Evolutionary conservation across 1,140 invertebrate species (phyloP), one percentile per base, ranked within the genome.

Genomic region (Philotrypesis tridentata): DNA sequence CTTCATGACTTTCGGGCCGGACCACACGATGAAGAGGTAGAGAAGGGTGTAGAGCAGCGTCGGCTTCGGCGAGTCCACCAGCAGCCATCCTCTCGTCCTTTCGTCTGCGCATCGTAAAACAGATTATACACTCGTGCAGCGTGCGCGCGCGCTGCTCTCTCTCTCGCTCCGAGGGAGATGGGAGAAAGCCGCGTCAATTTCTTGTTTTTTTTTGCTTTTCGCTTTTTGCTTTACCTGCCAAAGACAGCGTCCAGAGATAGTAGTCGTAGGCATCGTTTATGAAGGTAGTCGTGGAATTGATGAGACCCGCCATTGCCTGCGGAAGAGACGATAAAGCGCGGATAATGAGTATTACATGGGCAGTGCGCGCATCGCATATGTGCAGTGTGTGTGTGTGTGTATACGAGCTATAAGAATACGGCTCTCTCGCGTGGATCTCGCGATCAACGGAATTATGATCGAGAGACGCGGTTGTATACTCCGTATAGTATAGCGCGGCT

Each of bases 1-100:
- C 87, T 93, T 94, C 97, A 98, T 98, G 14, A 97, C 83, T 88
- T 94, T 96, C 27, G 97, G 97, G 12, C 96, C 97, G 29, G 94
- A 91, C 93, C 94, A 95, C 12, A 98, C 96, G 82, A 97, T 94
- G 73, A 95, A 91, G 40, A 98, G 92, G 89, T 99, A 99, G 23
- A 96, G 80, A 29, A 94, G 82, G 4, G 96, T 96, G 86, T 97
- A 95, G 7, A 95, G 88, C 11, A 96, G 87, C 0, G 96, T 97
- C 21, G 97, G 96, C 77, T 93, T 89, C 33, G 96, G 96, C 1
- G 97, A 97, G 78, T 96, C 95, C 79, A 98, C 97, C 83, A 98
- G 89, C 0, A 95, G 94, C 97, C 97, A 97, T 92, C 95, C 95
- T 93, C 94, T 95, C 65, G 97, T 97, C 89, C 97, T 93, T 84